Conservation (phyloP, 2,888 invertebrate species). For the Ormyrus thymus region DNA sequence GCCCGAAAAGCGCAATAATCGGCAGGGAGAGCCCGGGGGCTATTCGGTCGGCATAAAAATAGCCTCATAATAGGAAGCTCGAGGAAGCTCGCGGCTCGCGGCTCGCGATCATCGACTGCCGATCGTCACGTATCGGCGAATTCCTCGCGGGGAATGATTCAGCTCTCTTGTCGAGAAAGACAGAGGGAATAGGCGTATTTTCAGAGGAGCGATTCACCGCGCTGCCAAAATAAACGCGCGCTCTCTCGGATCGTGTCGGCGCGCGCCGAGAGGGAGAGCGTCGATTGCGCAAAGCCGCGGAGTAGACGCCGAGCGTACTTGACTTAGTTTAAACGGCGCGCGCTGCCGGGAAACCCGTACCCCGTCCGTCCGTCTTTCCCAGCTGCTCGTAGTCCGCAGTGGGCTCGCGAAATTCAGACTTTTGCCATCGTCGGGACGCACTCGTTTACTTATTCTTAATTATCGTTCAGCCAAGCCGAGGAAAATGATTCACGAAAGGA, state of each 20-base stretch:
- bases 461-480: background rate
- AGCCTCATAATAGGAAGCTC: no score
- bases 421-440: constrained; percentile 3
- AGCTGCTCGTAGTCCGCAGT: no score
- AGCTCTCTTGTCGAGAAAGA: constrained; percentile 54
- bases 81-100: no score
- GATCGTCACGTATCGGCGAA: no score
- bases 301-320: constrained; percentile 62
- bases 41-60: no score
- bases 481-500: no score
- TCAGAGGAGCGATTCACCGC: constrained; percentile 68
- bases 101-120: no score
- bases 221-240: constrained; percentile 66
- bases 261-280: constrained; percentile 22
- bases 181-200: constrained; percentile 61
- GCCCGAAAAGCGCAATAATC: no score
- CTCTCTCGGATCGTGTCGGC: background rate
- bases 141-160: no score
- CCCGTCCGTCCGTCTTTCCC: no score
- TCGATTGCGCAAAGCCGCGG: constrained; percentile 64
- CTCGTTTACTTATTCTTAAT: background rate
- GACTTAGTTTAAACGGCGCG: constrained; percentile 65
- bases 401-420: no score
- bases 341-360: background rate
- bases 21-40: no score